Evolutionary conservation across 2,888 invertebrate genomes (phyloP), one percentile per base, ranked within the genome.

Genomic region (Heliothis peltigera): DNA sequence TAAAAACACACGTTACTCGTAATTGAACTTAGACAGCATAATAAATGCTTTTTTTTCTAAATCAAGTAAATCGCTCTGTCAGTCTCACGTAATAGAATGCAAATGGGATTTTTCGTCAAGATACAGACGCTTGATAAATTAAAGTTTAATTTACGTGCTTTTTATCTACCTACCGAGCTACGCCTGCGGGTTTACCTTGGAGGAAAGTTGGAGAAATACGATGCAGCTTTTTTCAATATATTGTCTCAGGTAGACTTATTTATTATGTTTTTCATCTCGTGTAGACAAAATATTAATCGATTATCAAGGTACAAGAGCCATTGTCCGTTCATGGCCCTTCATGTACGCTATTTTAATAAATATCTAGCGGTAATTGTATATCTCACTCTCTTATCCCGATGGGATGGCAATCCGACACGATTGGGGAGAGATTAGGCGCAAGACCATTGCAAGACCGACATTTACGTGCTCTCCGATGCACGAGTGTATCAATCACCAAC

Each of bases 61-160:
- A 66, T 59, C 68, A 76, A 81, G 84, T 83, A 84, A 86, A 87
- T 85, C 76, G 79, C 56, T 74, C 79, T 82, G 82, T 82, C 87
- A 84, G 79, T 85, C 83, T 70, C 75, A 73, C 74, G 79, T 80
- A 82, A 85, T 82, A 76, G 82, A 85, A 84, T 83, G 81, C 81
- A 84, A 86, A 82, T 80, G 83, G 78, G 78, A 67, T 82, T 80
- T 75, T 77, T 84, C 72, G 59, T 72, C 70, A 65, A 79, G 73
- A 79, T 77, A 77, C 67, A 75, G 71, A 76, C 77, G 70, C 47
- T 77, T 72, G 80, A 80, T 80, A 77, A 77, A 79, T 79, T 75
- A 75, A 79, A 70, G 65, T 77, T 77, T 77, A 73, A 77, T 77
- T 77, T 69, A 70, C 62, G 64, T 70, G 47, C 47, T 65, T 77